Conservation (phyloP, 2,113 vertebrate genomes). For the Malurus cyaneus region DNA sequence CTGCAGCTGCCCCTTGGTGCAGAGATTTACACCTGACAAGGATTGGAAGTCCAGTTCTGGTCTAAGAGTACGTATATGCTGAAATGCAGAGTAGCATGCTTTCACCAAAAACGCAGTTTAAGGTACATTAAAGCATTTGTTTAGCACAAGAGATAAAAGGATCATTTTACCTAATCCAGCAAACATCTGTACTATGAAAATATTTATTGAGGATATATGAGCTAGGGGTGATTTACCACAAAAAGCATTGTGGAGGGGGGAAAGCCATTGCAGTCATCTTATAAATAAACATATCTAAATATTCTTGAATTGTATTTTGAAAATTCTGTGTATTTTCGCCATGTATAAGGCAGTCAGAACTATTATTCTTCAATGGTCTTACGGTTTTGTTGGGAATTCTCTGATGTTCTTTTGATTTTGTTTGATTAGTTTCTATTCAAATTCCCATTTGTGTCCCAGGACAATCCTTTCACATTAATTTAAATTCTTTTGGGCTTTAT, state of each 20-base stretch:
- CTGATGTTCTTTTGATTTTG: background rate
- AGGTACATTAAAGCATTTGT: background rate
- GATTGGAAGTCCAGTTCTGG: background rate
- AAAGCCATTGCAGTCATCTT: background rate
- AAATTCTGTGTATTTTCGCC: background rate
- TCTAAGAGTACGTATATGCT: background rate
- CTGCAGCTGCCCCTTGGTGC: background rate
- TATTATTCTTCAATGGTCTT: background rate
- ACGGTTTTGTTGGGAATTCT: background rate
- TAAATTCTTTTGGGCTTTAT: background rate
- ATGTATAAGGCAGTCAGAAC: background rate
- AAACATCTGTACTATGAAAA: background rate
- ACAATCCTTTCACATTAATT: background rate
- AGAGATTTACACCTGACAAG: background rate
- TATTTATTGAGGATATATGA: background rate
- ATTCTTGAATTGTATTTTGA: background rate
- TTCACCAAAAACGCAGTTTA: background rate
- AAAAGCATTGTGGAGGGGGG: accelerated
- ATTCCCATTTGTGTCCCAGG: background rate
- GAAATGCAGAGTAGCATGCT: background rate
- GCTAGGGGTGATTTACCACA: background rate
- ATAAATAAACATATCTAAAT: background rate
- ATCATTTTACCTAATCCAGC: background rate
- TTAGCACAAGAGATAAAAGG: background rate
- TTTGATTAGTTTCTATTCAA: background rate